A percentile compares a stretch with the other conserved stretches of the same genome.
These are phyloP conservation scores for Desmodus rotundus DNA, from an alignment of 2,113 vertebrate species.

Conservation along the genomic window DNA sequence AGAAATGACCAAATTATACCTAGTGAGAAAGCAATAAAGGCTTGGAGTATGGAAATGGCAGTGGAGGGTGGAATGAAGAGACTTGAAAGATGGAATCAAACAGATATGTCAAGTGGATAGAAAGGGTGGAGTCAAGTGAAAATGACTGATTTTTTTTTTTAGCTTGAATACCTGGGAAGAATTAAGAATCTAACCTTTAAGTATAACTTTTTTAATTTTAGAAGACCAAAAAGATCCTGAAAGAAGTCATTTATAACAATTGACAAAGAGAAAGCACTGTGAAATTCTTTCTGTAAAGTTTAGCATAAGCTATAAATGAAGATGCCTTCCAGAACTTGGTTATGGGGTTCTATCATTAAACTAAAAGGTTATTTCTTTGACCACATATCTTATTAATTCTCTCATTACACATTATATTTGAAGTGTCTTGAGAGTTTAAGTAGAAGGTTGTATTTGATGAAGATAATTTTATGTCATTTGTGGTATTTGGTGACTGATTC, in stretches of 20 bases:
- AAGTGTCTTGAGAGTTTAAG: not conserved
- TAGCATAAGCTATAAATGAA: not conserved
- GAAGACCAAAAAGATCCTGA: not conserved
- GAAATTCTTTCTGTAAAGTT: not conserved
- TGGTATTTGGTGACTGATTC: slow-evolving; percentile 3
- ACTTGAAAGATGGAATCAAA: not conserved
- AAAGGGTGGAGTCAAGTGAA: not conserved
- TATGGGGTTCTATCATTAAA: not conserved
- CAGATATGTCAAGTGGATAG: not conserved
- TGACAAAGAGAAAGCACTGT: not conserved
- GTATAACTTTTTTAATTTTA: not conserved
- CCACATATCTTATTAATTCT: not conserved
- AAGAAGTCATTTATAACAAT: not conserved
- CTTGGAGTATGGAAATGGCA: not conserved
- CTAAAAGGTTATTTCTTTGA: not conserved
- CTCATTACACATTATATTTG: not conserved
- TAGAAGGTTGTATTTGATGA: not conserved
- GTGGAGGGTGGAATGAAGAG: not conserved
- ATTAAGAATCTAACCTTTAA: not conserved
- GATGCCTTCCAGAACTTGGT: not conserved
- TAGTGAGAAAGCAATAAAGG: not conserved
- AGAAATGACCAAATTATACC: not conserved
- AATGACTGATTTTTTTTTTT: not conserved
- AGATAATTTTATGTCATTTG: slow-evolving; percentile 26
- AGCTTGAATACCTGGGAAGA: not conserved